phyloP scores from a whole-genome alignment of 64 coral and sea anemone species.

The Stylophora pistillata region DNA sequence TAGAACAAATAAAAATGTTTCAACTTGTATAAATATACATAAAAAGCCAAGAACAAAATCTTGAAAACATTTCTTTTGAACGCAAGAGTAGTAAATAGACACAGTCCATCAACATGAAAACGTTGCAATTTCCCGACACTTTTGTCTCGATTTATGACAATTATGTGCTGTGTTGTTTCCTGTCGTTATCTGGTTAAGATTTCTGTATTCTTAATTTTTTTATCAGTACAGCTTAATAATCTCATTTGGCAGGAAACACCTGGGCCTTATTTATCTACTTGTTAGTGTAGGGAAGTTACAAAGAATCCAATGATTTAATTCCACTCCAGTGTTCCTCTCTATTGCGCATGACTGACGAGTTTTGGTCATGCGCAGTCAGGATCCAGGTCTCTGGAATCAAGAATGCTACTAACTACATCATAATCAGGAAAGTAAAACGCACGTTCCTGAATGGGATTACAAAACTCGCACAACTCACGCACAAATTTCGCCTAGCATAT shows the following conservation, averaged over 20 bases:
- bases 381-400: no score
- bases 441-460: background rate
- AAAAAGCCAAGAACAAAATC: background rate
- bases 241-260: background rate
- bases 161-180: no score
- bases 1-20: conserved; percentile 9
- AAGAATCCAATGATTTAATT: background rate
- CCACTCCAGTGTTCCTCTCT: background rate
- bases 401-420: background rate
- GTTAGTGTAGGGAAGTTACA: background rate
- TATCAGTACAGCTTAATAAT: no score
- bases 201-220: no score
- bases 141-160: background rate
- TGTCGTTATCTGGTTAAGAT: no score
- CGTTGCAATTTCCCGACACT: background rate
- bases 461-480: background rate
- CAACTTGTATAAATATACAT: background rate
- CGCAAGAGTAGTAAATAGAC: background rate
- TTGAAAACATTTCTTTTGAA: background rate
- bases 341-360: background rate
- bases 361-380: no score
- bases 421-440: background rate
- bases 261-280: no score
- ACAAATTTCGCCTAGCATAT: background rate
- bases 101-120: background rate